Evolutionary conservation across 2,888 invertebrate species (phyloP).

Genomic region (Drosophila meridionalis): DNA sequence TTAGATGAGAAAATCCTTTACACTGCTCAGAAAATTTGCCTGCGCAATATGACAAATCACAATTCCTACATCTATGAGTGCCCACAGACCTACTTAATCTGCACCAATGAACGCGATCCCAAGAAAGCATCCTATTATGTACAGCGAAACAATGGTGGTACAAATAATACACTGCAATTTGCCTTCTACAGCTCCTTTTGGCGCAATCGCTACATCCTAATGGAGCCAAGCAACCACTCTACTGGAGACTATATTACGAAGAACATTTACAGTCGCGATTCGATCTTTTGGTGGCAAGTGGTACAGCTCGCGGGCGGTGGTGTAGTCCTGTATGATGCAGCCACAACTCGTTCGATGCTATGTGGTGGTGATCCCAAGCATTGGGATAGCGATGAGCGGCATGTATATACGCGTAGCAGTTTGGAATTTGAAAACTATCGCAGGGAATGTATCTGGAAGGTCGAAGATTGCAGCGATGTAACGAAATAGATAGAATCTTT

Average conservation of each 20-base stretch:
- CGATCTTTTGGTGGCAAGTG: conserved; percentile 61
- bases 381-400: conserved; percentile 64
- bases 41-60: conserved; percentile 61
- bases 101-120: conserved; percentile 60
- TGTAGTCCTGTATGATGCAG: conserved; percentile 60
- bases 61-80: conserved; percentile 73
- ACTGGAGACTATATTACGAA: conserved; percentile 50
- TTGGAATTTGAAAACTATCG: conserved; percentile 43
- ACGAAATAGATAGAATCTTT: conserved; percentile 7
- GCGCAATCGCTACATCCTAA: conserved; percentile 64
- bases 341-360: conserved; percentile 42
- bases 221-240: conserved; percentile 38
- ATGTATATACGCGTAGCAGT: conserved; percentile 69
- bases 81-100: conserved; percentile 72
- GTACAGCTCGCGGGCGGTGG: conserved; percentile 44
- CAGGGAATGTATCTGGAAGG: conserved; percentile 68
- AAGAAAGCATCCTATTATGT: conserved; percentile 67
- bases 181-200: conserved; percentile 69
- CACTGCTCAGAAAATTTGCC: conserved; percentile 65
- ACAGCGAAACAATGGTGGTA: conserved; percentile 42
- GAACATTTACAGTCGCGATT: conserved; percentile 66
- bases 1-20: conserved; percentile 57
- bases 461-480: conserved; percentile 73
- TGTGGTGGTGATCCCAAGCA: conserved; percentile 67
- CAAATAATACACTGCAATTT: conserved; percentile 47